Base-by-base conservation (phyloP, 2,888 invertebrate species). In the Euphydryas editha region DNA sequence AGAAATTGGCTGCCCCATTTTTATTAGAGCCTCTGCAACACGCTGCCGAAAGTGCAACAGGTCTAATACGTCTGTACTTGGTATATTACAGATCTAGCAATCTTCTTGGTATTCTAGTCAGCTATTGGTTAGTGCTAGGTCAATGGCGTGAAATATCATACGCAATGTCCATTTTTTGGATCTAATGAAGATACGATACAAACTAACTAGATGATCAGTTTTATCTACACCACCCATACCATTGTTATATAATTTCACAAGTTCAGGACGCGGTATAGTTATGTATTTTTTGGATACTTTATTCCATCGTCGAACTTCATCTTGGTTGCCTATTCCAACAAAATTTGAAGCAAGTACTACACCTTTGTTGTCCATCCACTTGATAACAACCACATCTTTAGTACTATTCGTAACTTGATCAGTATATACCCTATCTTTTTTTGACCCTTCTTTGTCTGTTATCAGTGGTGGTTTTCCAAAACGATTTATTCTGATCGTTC, bases 401-500 rank as follows among this genome's bases (percentile, higher is more conserved):
- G n/a, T n/a, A n/a, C n/a, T n/a, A n/a, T n/a, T n/a, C n/a, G n/a
- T n/a, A n/a, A 11, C 11, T 39, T n/a, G n/a, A n/a, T n/a, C n/a
- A n/a, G n/a, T n/a, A n/a, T n/a, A n/a, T n/a, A n/a, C 73, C 61
- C 73, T n/a, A 59, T 67, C 62, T 51, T 74, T 72, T 68, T 75
- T 71, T 15, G 69, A 71, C 15, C 59, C 70, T 13, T 75, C 71
- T 71, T 69, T 75, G 17, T 76, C 74, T 18, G 24, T 74, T 57
- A 75, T 46, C 0, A 76, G 24, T 47, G 75, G 59, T 70, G 74
- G 74, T 0, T 65, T 75, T 3, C 62, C 24, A 49, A 75, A 75
- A 71, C 75, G 73, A 56, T 75, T 74, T 10, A 76, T 39, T 63
- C 75, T 72, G n/a, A n/a, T n/a, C n/a, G n/a, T n/a, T n/a, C n/a